Evolutionary conservation across 2,113 vertebrate species (phyloP).

Genomic region (Platysternon megacephalum): DNA sequence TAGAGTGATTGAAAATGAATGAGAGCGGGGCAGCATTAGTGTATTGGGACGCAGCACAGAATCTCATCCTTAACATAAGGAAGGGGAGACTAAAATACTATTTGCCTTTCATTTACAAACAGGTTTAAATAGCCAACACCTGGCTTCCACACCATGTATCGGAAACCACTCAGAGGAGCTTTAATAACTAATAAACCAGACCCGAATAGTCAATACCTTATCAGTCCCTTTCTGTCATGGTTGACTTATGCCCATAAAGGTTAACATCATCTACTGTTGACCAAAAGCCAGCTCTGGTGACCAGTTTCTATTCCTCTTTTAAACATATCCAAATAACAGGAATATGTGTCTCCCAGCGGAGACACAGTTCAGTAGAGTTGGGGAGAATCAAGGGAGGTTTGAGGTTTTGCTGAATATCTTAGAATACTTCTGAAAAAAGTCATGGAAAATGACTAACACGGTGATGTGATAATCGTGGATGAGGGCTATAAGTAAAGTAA

Average conservation of each 20-base stretch:
- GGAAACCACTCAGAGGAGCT: background rate
- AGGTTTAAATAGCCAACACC: background rate
- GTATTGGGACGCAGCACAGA: background rate
- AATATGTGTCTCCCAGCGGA: slow-evolving; percentile 20
- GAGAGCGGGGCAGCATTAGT: background rate
- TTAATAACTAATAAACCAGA: background rate
- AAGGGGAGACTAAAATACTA: background rate
- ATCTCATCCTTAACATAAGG: background rate
- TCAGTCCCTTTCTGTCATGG: background rate
- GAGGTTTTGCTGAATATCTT: slow-evolving; percentile 32
- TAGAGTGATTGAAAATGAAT: no score
- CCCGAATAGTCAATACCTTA: accelerated
- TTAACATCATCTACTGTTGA: background rate
- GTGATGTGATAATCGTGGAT: background rate
- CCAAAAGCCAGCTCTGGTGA: background rate
- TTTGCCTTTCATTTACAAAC: background rate
- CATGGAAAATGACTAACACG: slow-evolving; percentile 33
- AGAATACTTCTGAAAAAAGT: background rate
- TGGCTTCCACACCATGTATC: accelerated
- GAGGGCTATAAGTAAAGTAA: background rate
- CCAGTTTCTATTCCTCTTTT: slow-evolving; percentile 21
- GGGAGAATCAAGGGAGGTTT: slow-evolving; percentile 52
- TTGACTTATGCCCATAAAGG: background rate
- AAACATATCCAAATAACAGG: background rate
- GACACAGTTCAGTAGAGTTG: slow-evolving; percentile 65